These are phyloP conservation scores for Chroicocephalus ridibundus DNA, from an alignment of 2,113 vertebrate genomes.

Conservation along the genomic window DNA sequence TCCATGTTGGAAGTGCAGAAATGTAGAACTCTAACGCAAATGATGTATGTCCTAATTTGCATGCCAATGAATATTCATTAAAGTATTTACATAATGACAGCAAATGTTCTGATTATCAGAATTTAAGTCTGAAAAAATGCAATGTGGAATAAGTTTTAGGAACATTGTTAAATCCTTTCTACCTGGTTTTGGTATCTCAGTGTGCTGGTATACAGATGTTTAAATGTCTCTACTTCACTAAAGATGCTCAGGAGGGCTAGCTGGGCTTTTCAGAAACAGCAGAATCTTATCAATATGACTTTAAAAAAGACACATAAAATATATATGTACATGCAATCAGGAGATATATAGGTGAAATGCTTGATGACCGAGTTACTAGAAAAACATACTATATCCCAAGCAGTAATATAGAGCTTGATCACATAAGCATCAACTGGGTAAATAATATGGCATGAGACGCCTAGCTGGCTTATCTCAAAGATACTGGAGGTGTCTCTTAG, in stretches of 20 bases:
- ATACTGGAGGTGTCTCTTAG: neutral
- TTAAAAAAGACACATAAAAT: neutral
- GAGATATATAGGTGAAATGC: neutral
- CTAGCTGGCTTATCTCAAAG: neutral
- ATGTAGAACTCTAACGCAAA: neutral
- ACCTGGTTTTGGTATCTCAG: neutral
- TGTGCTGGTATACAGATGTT: neutral
- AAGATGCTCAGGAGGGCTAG: neutral
- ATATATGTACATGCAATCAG: neutral
- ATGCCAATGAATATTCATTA: neutral
- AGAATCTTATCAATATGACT: neutral
- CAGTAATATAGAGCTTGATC: neutral
- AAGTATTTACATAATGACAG: neutral
- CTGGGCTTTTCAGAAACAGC: neutral
- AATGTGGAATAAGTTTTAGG: neutral
- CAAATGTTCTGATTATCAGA: neutral
- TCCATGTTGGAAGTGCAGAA: neutral
- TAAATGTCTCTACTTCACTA: neutral
- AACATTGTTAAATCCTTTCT: neutral
- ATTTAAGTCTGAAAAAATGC: neutral
- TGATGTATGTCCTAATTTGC: neutral
- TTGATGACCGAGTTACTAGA: fast-evolving
- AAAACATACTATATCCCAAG: neutral
- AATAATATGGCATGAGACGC: neutral
- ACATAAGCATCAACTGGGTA: neutral